Evolutionary conservation across 2,797 vertebrate species (phyloP), one percentile per base, ranked within the genome.

Genomic region (Argyrosomus regius): DNA sequence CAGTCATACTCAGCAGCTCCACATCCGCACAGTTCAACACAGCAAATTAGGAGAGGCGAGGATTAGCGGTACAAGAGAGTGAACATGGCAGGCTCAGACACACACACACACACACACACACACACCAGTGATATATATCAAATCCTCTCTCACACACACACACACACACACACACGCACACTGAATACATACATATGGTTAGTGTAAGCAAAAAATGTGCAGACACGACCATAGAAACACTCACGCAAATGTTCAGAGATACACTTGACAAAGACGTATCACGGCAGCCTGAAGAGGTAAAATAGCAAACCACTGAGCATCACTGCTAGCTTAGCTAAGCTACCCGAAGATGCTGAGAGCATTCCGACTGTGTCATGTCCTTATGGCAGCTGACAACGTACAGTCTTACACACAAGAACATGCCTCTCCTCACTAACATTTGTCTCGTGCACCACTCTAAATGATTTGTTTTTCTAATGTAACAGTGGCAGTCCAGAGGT

Each of bases 1-100:
- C 88, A 86, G 85, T 90, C 89, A 88, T 87, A 82, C 88, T 91
- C 89, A 70, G 90, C 88, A 88, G 88, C 88, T 91, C 87, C 86
- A 90, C 88, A 85, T 89, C 86, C 81, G 62, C 83, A 87, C 84
- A 84, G 70, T 86, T 92, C 91, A 88, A 90, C 91, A 74, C 85
- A 88, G 90, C 93, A 94, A 94, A 94, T 91, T 92, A 94, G 92
- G 88, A 93, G 85, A 87, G 86, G 90, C 71, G 82, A 88, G 84
- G 91, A 94, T 95, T 94, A 93, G 88, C 63, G 69, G 66, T 87
- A 92, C 84, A 79, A 92, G 81, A 87, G 84, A 88, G 83, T 85
- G 82, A 89, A 91, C 91, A 93, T 92, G 87, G 85, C 90, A 92
- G 90, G 86, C 88, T 86, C 73, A 48, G 71, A 67, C 86, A 82